Evolutionary conservation across 2,113 vertebrate genomes (phyloP).

Genomic region (Scortum barcoo): DNA sequence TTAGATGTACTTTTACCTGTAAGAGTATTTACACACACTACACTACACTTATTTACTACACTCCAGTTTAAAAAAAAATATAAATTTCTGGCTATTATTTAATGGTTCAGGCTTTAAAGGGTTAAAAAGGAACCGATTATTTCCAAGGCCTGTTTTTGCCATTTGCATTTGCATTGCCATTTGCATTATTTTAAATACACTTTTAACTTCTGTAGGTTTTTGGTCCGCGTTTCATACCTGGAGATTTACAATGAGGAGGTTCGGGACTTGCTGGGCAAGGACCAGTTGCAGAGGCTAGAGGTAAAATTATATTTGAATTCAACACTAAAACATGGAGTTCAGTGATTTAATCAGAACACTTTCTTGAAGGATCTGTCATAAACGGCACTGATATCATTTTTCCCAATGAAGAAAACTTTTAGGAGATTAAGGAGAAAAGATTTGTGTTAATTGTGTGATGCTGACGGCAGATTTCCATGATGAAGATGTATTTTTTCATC

Average conservation of each 20-base stretch:
- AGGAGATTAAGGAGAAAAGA: not conserved
- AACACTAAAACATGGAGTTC: not conserved
- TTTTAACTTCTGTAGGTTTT: constrained; percentile 86
- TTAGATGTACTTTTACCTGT: too few relatives aligned
- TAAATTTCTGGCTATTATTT: too few relatives aligned
- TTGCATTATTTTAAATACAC: not conserved
- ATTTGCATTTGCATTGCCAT: too few relatives aligned
- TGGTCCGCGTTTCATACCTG: constrained; percentile 97
- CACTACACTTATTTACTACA: too few relatives aligned
- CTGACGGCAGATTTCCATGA: not conserved
- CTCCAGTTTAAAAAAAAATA: too few relatives aligned
- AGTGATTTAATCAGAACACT: not conserved
- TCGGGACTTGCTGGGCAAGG: constrained; percentile 95
- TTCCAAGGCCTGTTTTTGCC: not conserved
- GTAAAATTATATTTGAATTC: constrained; percentile 77
- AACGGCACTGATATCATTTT: constrained; percentile 6
- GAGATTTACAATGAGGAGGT: constrained; percentile 99
- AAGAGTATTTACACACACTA: too few relatives aligned
- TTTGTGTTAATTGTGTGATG: not conserved
- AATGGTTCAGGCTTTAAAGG: too few relatives aligned
- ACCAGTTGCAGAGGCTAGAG: constrained; percentile 96
- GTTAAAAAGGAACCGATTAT: constrained; percentile 1
- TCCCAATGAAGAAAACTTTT: not conserved
- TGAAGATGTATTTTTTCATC: not conserved
- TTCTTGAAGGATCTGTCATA: not conserved